These are phyloP conservation scores for Mormyrus lacerda DNA, from an alignment of 2,113 vertebrate species.

Conservation along the genomic window DNA sequence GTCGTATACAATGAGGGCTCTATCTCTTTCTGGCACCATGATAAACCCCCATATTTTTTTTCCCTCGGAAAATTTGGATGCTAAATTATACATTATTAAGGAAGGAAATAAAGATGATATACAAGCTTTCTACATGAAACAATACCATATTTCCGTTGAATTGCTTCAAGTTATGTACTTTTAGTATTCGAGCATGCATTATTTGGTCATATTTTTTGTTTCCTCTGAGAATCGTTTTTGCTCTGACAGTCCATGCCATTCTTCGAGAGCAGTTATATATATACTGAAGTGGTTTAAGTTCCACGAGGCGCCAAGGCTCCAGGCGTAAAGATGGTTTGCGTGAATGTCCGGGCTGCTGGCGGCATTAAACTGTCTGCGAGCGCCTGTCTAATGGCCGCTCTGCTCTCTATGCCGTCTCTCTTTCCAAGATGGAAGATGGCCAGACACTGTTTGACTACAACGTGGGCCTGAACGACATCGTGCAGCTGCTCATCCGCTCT, in stretches of 20 bases:
- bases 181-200: neutral
- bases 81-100: neutral
- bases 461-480: conserved; percentile 95
- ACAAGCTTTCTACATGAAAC: neutral
- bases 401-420: conserved; percentile 13
- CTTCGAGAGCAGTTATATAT: neutral
- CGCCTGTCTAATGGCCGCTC: conserved; percentile 11
- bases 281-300: neutral
- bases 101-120: neutral
- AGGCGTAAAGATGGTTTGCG: neutral
- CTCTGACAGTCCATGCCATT: neutral
- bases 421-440: conserved; percentile 87
- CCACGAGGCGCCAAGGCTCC: neutral
- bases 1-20: neutral
- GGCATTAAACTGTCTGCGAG: neutral
- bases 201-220: neutral
- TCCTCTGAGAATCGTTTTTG: neutral
- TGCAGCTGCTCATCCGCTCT: conserved; percentile 91
- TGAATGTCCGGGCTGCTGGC: neutral
- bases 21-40: neutral
- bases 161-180: neutral
- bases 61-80: neutral
- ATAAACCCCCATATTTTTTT: neutral
- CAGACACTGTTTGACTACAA: conserved; percentile 97
- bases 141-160: neutral